phyloP scores from a whole-genome alignment of 2,113 vertebrate genomes.

The Bubalus kerabau region DNA sequence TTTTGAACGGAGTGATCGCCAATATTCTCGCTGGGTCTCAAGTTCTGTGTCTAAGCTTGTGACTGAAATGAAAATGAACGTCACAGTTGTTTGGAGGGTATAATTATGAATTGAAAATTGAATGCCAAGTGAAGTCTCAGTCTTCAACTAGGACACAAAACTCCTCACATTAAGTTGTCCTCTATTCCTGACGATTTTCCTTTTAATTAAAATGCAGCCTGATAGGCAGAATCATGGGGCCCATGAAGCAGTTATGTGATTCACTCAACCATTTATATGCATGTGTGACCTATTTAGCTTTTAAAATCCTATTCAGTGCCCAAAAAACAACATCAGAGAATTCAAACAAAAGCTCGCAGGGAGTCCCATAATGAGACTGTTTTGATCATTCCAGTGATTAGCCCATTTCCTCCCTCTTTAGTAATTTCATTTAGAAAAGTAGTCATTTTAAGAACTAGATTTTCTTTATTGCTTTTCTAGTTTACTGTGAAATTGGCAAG shows the following conservation, averaged over 20 bases:
- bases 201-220: constrained; percentile 60
- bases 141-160: neutral
- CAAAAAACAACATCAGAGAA: constrained; percentile 67
- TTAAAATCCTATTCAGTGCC: constrained; percentile 63
- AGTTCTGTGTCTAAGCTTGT: neutral
- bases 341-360: constrained; percentile 68
- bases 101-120: neutral
- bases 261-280: constrained; percentile 30
- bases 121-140: neutral
- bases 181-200: constrained; percentile 29
- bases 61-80: neutral
- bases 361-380: constrained; percentile 46
- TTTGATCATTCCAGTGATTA: constrained; percentile 69
- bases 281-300: constrained; percentile 68
- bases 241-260: constrained; percentile 46
- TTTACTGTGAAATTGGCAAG: constrained; percentile 59
- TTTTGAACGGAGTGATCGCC: neutral
- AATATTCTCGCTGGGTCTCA: neutral
- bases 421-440: constrained; percentile 70
- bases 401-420: constrained; percentile 36
- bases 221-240: constrained; percentile 29
- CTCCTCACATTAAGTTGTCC: neutral
- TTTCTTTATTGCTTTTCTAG: constrained; percentile 52
- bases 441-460: constrained; percentile 65
- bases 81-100: neutral